These are phyloP conservation scores for Rhyacichthys aspro DNA, from an alignment of 2,797 vertebrate species.

Conservation along the genomic window DNA sequence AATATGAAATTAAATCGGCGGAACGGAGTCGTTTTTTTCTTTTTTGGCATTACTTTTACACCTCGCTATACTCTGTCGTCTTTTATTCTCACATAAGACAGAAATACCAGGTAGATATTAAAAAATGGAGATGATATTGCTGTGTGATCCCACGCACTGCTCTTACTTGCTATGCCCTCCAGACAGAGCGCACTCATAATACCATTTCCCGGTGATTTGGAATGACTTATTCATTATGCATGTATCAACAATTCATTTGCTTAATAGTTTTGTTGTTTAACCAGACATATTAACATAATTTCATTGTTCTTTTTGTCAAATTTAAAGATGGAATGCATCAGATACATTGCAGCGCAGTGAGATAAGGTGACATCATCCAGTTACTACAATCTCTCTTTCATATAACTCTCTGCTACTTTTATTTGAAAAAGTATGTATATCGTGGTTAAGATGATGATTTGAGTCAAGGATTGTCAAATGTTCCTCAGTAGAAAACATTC, in stretches of 20 bases:
- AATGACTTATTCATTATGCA: conserved; percentile 11
- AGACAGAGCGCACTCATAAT: background rate
- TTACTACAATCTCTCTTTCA: too few relatives aligned
- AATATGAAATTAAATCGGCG: conserved; percentile 11
- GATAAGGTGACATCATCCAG: too few relatives aligned
- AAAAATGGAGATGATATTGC: conserved; percentile 9
- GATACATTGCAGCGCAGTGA: too few relatives aligned
- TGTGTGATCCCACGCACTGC: background rate
- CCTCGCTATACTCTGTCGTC: background rate
- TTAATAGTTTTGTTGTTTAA: conserved; percentile 12
- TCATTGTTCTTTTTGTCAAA: background rate
- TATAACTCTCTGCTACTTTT: too few relatives aligned
- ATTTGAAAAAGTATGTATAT: too few relatives aligned
- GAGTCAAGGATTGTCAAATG: too few relatives aligned
- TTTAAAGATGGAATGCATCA: too few relatives aligned
- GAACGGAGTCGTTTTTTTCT: background rate
- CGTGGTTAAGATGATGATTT: too few relatives aligned
- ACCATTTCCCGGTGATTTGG: background rate
- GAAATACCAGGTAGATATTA: conserved; percentile 12
- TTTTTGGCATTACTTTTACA: background rate
- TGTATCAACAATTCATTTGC: conserved; percentile 17
- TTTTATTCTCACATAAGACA: background rate
- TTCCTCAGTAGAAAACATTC: too few relatives aligned
- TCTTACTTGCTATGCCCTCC: background rate
- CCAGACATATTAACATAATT: background rate